These are phyloP conservation scores for Solea solea DNA, from an alignment of 2,113 vertebrate genomes.

Conservation along the genomic window DNA sequence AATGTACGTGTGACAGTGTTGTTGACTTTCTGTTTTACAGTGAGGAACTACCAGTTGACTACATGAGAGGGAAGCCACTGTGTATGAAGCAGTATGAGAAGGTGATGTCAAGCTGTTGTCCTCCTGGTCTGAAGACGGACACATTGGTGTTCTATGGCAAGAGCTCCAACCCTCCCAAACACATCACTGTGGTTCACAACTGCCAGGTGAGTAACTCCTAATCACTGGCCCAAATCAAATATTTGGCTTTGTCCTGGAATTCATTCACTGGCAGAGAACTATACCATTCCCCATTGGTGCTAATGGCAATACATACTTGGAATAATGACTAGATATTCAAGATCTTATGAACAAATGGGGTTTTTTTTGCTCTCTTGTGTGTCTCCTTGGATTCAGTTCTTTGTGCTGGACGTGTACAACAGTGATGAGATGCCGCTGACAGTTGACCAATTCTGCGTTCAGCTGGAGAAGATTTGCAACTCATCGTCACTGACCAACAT, in stretches of 20 bases:
- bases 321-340: too few species aligned
- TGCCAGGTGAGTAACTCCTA: constrained; percentile 83
- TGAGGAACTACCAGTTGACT: constrained; percentile 90
- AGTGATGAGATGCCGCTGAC: constrained; percentile 87
- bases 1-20: neutral
- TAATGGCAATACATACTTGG: too few species aligned
- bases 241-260: too few species aligned
- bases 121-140: constrained; percentile 90
- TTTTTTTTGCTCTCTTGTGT: neutral
- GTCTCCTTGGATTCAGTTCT: constrained; percentile 83
- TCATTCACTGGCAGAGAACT: too few species aligned
- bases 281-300: too few species aligned
- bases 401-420: constrained; percentile 91
- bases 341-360: too few species aligned
- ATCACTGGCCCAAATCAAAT: too few species aligned
- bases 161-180: constrained; percentile 84
- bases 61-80: constrained; percentile 87
- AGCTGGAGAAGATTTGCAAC: constrained; percentile 93
- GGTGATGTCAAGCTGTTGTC: constrained; percentile 92
- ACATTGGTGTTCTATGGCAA: constrained; percentile 85
- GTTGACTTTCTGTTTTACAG: constrained; percentile 68
- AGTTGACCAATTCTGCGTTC: constrained; percentile 86
- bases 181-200: constrained; percentile 94
- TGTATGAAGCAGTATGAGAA: constrained; percentile 99
- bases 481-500: constrained; percentile 84